Evolutionary conservation across 1,140 invertebrate species (phyloP), one percentile per base, ranked within the genome.

Genomic region (Panonychus citri): DNA sequence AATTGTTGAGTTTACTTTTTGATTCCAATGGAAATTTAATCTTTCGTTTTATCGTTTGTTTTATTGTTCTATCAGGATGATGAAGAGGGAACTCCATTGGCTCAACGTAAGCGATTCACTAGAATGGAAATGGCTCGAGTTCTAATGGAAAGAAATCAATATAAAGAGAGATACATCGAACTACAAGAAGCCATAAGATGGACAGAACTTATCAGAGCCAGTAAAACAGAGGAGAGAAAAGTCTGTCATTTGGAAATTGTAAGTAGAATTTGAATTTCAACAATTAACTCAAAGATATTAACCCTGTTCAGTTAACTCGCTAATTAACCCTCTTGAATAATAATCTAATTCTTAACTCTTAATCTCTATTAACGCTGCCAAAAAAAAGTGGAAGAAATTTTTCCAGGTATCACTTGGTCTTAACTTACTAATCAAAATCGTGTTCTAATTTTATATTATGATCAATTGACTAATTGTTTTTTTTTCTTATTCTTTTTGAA

Each of bases 61-160:
- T 46, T 19, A 24, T 46, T 46, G 4, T 46, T 19, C 15, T n/a
- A 21, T 19, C 39, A 61, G 57, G 57, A 61, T 43, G 57, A 61
- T 34, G 57, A 89, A 71, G 83, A 90, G 54, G 90, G 95, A 68
- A 82, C 96, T 2, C 90, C 93, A 1, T 80, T 95, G 77, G 85
- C 90, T 17, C 90, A 96, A 69, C 76, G 93, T 17, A 93, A 95
- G 64, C 76, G 90, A 50, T 99, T 99, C 70, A 98, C 94, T 0
- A 78, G 95, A 30, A 85, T 96, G 0, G 95, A 99, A 69, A 98
- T 98, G 94, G 91, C 93, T 1, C 74, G 94, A 28, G 93, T 98
- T 19, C 75, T 98, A 1, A 95, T 97, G 90, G 94, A 99, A 70
- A 75, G 93, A 34, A 99, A 99, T 74, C 88, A 95, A 65, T 96